Evolutionary conservation across 92 coral and sea anemone genomes (phyloP).

Genomic region (Zoanthus sansibaricus): DNA sequence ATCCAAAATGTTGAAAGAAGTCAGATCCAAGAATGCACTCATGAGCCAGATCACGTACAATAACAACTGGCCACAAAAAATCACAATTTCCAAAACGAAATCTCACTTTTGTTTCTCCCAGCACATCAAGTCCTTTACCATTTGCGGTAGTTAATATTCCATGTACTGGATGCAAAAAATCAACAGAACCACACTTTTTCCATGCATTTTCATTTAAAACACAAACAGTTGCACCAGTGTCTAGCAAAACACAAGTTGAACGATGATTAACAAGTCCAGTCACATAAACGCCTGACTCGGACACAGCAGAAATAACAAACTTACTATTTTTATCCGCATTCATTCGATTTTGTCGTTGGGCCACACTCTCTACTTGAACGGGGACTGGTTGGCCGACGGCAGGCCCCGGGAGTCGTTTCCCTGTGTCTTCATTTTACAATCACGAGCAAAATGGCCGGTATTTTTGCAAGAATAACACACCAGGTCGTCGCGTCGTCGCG

Average conservation of each 20-base stretch:
- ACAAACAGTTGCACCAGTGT: conserved; percentile 52
- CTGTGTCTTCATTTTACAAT: conserved; percentile 23
- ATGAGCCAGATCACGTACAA: conserved; percentile 52
- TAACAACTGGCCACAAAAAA: neutral
- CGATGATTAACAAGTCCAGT: conserved; percentile 50
- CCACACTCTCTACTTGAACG: conserved; percentile 6
- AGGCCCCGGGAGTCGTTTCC: conserved; percentile 44
- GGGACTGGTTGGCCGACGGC: conserved; percentile 41
- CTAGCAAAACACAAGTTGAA: conserved; percentile 36
- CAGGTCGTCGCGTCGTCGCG: neutral
- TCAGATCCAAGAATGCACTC: conserved; percentile 43
- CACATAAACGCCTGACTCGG: conserved; percentile 45
- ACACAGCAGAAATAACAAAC: neutral
- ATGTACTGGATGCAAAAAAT: conserved; percentile 21
- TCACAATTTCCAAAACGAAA: conserved; percentile 46
- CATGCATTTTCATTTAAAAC: conserved; percentile 46
- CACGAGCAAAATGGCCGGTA: conserved; percentile 36
- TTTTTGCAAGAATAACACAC: conserved; percentile 6
- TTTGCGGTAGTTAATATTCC: conserved; percentile 33
- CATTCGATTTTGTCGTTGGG: neutral
- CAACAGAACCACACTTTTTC: conserved; percentile 45
- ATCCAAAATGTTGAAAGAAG: conserved; percentile 41
- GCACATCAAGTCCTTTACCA: conserved; percentile 23
- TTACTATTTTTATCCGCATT: neutral
- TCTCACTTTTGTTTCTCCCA: conserved; percentile 30